These are phyloP conservation scores for Ptychobarbus kaznakovi DNA, from an alignment of 2,797 vertebrate species.

Conservation along the genomic window DNA sequence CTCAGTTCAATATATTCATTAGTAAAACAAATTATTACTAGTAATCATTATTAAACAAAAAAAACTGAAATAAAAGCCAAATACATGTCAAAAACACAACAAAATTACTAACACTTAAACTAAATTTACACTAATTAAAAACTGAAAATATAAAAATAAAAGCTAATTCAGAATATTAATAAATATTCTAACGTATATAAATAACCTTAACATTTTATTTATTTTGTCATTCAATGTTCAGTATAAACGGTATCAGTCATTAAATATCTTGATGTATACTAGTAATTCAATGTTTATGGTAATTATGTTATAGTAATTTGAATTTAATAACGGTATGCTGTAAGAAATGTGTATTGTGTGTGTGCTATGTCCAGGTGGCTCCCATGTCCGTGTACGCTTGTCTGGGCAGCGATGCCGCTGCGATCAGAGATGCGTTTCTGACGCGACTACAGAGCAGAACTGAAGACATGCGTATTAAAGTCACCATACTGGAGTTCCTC, in stretches of 20 bases:
- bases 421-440: slow-evolving; percentile 95
- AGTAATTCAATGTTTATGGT: not conserved
- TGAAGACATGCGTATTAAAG: slow-evolving; percentile 97
- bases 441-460: slow-evolving; percentile 92
- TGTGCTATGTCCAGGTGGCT: slow-evolving; percentile 83
- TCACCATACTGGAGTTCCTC: slow-evolving; percentile 98
- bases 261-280: not conserved
- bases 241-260: not conserved
- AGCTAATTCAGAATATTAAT: not conserved
- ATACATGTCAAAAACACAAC: not conserved
- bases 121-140: not conserved
- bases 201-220: not conserved
- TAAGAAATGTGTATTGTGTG: not conserved
- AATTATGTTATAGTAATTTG: not conserved
- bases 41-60: not conserved
- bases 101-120: not conserved
- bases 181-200: not conserved
- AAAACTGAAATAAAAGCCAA: not conserved
- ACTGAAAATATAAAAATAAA: not conserved
- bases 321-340: not conserved
- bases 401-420: slow-evolving; percentile 91
- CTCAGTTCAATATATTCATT: not conserved
- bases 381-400: slow-evolving; percentile 99
- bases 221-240: not conserved
- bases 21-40: not conserved